These are phyloP conservation scores for Drosophila tropicalis DNA, from an alignment of 1,140 invertebrate genomes.

Conservation along the genomic window DNA sequence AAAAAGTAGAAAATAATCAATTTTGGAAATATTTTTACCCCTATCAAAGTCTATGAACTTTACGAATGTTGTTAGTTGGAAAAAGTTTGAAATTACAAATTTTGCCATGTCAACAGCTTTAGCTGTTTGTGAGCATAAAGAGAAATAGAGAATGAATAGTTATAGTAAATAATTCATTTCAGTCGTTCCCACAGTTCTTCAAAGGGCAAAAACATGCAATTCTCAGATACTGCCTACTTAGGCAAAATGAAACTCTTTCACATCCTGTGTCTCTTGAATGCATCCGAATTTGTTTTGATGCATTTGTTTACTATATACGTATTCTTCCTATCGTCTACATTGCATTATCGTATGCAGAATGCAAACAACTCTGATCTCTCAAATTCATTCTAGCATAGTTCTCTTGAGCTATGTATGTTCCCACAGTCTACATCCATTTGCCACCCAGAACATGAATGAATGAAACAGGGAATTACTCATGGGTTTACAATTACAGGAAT, in stretches of 20 bases:
- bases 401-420: not conserved
- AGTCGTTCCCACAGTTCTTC: constrained; percentile 7
- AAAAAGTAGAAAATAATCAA: too few relatives aligned
- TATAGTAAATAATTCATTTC: too few relatives aligned
- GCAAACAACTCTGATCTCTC: not conserved
- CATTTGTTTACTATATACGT: constrained; percentile 33
- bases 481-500: constrained; percentile 29
- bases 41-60: too few relatives aligned
- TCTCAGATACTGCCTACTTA: constrained; percentile 21
- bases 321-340: not conserved
- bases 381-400: not conserved
- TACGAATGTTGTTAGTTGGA: too few relatives aligned
- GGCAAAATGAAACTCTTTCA: constrained; percentile 37
- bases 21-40: too few relatives aligned
- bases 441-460: constrained; percentile 7
- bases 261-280: constrained; percentile 43
- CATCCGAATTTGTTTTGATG: constrained; percentile 28
- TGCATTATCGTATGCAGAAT: not conserved
- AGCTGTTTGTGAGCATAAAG: too few relatives aligned
- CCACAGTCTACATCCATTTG: constrained; percentile 5
- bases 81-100: not conserved
- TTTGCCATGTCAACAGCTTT: too few relatives aligned
- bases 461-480: not conserved
- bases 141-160: too few relatives aligned
- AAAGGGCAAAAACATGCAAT: not conserved